Conservation (phyloP, 2,113 vertebrate genomes). For the Melanerpes aurifrons region DNA sequence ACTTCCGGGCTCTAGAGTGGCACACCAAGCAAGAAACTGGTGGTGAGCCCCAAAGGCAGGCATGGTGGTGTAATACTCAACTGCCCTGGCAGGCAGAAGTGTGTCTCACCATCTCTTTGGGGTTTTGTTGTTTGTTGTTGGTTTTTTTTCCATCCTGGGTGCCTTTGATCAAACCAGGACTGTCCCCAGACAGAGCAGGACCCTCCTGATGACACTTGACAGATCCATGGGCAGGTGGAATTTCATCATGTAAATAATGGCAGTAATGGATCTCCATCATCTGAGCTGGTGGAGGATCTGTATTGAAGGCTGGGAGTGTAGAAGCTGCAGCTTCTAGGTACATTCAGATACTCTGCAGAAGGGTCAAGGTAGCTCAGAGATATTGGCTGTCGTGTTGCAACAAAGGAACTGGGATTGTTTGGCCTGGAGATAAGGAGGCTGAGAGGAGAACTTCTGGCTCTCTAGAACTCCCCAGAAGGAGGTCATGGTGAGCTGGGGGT, state of each 20-base stretch:
- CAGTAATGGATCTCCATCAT: too few relatives aligned
- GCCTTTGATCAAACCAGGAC: background rate
- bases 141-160: background rate
- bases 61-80: background rate
- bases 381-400: background rate
- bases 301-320: background rate
- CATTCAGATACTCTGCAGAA: background rate
- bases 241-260: background rate
- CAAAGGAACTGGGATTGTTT: background rate
- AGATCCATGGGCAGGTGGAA: background rate
- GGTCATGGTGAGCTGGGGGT: too few relatives aligned
- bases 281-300: background rate
- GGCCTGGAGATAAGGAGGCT: too few relatives aligned
- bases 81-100: background rate
- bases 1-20: background rate
- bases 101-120: background rate
- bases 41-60: background rate
- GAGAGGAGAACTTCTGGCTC: too few relatives aligned
- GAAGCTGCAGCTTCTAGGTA: background rate
- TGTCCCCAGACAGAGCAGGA: background rate
- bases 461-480: too few relatives aligned
- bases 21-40: background rate
- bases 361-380: background rate
- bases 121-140: too few relatives aligned
- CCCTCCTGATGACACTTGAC: background rate